Base-by-base conservation (phyloP, 1,140 invertebrate genomes). In the Cataglyphis hispanica region DNA sequence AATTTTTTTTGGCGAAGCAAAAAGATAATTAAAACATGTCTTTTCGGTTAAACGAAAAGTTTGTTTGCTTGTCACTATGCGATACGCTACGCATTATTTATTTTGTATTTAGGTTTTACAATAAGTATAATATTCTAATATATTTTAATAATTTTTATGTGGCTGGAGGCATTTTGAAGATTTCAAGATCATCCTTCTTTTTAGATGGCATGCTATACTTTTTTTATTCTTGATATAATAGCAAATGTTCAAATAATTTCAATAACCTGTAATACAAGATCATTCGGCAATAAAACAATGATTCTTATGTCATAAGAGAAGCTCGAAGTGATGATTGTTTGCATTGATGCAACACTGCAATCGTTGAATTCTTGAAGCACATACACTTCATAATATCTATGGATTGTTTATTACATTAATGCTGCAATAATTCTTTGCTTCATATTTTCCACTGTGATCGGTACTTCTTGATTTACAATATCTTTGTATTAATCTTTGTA, bases 211-310 rank as follows among this genome's bases (percentile, higher is more conserved):
- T 16, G 27, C 13, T 31, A 34, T 64, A 64, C 63, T n/a, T 64
- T 64, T 64, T 64, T 34, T 27, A 64, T 64, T 11, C 27, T 64
- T 64, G 31, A 2, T 64, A 4, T 8, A 64, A 2, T 64, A 34
- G 19, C 8, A 2, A 34, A 31, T 64, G n/a, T 64, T 64, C 34
- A 34, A 22, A 64, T 10, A 19, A 40, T 64, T 64, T 40, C 5
- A 56, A n/a, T n/a, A 10, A 46, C 43, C 19, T 56, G n/a, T 63
- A 63, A 63, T 63, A 63, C 27, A 64, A 64, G 63, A 31, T 46
- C 34, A 64, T 64, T 64, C 6, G 27, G 31, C 25, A 64, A 31
- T 64, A 64, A 64, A 64, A 27, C 27, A 31, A 22, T 31, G 63
- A 64, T 13, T 34, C 11, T 31, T 66, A 34, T 10, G 11, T 66